Conservation (phyloP, 1,140 invertebrate species). For the Danaus plexippus region DNA sequence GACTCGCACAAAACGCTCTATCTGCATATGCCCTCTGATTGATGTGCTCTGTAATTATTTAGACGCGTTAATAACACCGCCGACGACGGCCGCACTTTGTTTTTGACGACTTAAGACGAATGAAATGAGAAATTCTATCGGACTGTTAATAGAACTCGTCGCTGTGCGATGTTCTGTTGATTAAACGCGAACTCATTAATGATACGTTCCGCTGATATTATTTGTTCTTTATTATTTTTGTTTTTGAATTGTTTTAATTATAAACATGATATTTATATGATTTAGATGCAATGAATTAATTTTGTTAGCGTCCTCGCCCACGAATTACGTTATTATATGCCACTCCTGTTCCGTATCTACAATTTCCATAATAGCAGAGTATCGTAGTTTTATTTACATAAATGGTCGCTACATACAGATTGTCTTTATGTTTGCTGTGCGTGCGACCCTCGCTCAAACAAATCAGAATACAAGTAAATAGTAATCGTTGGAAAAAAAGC, state of each 20-base stretch:
- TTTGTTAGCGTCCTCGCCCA: slow-evolving; percentile 41
- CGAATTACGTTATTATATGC: slow-evolving; percentile 49
- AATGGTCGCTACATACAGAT: slow-evolving; percentile 64
- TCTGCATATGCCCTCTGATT: slow-evolving; percentile 70
- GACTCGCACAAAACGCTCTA: slow-evolving; percentile 69
- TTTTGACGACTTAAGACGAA: slow-evolving; percentile 70
- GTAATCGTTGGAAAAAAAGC: slow-evolving; percentile 67
- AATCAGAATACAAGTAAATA: slow-evolving; percentile 70
- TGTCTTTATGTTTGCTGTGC: slow-evolving; percentile 70
- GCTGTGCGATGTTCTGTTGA: slow-evolving; percentile 67
- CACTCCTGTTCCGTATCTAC: slow-evolving; percentile 53
- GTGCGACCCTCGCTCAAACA: slow-evolving; percentile 58
- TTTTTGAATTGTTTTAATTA: slow-evolving; percentile 36
- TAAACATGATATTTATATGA: slow-evolving; percentile 9
- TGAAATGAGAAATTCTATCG: slow-evolving; percentile 70
- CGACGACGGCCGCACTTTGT: slow-evolving; percentile 65
- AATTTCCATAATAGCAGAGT: slow-evolving; percentile 61
- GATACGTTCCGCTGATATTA: slow-evolving; percentile 35
- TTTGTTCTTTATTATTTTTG: slow-evolving; percentile 36
- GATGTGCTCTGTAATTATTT: slow-evolving; percentile 73
- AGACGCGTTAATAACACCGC: slow-evolving; percentile 73
- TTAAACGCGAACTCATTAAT: slow-evolving; percentile 60
- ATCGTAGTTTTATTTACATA: slow-evolving; percentile 68
- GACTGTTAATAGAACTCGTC: slow-evolving; percentile 65
- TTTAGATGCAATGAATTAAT: slow-evolving; percentile 27